These are phyloP conservation scores for Neotoma lepida DNA, from an alignment of 2,113 vertebrate genomes.

Conservation along the genomic window DNA sequence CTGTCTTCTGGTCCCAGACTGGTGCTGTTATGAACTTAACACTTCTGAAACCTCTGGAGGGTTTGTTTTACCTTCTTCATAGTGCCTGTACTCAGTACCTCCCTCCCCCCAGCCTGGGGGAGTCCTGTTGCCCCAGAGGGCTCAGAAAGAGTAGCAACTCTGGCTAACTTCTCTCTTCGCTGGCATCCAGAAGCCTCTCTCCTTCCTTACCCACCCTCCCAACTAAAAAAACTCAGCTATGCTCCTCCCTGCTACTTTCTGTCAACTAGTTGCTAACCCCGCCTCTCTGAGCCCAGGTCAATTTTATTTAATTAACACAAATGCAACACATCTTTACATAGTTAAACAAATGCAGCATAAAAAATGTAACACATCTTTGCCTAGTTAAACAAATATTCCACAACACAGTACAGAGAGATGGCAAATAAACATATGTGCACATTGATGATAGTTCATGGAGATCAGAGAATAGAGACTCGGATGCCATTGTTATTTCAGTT, in stretches of 20 bases:
- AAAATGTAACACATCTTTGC: neutral
- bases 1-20: constrained; percentile 9
- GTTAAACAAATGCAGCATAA: neutral
- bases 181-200: neutral
- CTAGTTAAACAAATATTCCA: neutral
- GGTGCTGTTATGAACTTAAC: constrained; percentile 13
- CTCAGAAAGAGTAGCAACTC: neutral
- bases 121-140: neutral
- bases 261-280: neutral
- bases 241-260: neutral
- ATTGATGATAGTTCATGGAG: neutral
- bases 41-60: neutral
- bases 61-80: neutral
- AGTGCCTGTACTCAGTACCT: no score
- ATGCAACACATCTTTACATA: neutral
- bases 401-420: neutral
- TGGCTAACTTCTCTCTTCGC: neutral
- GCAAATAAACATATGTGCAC: neutral
- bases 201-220: neutral
- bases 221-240: neutral
- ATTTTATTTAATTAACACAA: neutral
- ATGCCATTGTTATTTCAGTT: neutral
- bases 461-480: neutral
- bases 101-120: no score
- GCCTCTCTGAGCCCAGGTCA: neutral